Evolutionary conservation across 2,888 invertebrate species (phyloP).

Genomic region (Andrena bucephala): DNA sequence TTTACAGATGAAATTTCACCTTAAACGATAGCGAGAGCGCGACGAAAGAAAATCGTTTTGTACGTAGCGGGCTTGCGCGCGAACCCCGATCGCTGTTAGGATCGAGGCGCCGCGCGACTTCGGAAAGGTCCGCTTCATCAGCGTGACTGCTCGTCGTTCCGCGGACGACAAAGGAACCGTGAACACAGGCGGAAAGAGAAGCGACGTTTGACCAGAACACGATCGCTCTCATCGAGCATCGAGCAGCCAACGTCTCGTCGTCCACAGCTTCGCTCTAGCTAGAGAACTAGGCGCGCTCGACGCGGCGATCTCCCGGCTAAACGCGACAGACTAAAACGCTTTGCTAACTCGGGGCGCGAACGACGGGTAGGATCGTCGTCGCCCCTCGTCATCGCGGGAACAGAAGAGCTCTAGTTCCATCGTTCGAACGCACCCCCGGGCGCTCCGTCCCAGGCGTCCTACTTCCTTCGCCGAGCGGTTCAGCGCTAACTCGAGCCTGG

Average conservation of each 20-base stretch:
- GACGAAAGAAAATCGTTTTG: constrained; percentile 25
- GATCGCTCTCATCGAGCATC: background rate
- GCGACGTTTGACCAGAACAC: constrained; percentile 72
- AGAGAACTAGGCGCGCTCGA: background rate
- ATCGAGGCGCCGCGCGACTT: no score
- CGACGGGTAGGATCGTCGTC: constrained; percentile 74
- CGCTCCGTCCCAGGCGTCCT: background rate
- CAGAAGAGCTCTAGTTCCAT: constrained; percentile 72
- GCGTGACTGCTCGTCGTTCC: constrained; percentile 17
- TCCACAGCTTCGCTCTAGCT: background rate
- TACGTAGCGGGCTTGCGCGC: constrained; percentile 2
- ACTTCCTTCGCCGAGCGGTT: background rate
- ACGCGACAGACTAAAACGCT: constrained; percentile 40
- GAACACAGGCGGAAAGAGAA: constrained; percentile 64
- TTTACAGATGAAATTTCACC: constrained; percentile 26
- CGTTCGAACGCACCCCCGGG: background rate
- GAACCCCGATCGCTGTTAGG: background rate
- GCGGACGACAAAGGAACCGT: constrained; percentile 48
- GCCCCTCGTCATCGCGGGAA: constrained; percentile 77
- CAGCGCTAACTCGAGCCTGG: background rate
- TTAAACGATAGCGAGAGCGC: constrained; percentile 34
- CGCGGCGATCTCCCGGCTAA: background rate
- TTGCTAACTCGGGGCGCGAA: constrained; percentile 64
- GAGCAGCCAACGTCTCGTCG: background rate
- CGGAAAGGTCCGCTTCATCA: constrained; percentile 24